Evolutionary conservation across 2,113 vertebrate species (phyloP).

Genomic region (Paracanthobrama guichenoti): DNA sequence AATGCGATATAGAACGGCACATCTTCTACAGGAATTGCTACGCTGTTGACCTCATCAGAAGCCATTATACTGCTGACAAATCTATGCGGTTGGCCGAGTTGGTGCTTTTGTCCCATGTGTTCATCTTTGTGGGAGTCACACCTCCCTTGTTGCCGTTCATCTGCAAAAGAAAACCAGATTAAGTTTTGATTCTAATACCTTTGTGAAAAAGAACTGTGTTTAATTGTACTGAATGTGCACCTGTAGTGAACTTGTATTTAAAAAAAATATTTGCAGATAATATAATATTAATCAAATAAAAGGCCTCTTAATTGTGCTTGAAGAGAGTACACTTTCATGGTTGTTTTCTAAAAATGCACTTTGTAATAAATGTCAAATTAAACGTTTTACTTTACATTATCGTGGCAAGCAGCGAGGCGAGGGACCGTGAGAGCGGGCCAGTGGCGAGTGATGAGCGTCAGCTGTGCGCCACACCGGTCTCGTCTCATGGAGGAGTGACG

Average conservation of each 20-base stretch:
- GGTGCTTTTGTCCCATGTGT: constrained; percentile 93
- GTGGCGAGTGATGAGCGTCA: too few relatives aligned
- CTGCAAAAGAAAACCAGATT: constrained; percentile 67
- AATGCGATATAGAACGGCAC: neutral
- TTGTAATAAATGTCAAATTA: neutral
- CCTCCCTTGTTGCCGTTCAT: constrained; percentile 88
- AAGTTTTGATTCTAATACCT: neutral
- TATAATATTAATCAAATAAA: neutral
- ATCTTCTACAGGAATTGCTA: constrained; percentile 28
- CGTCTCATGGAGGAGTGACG: too few relatives aligned
- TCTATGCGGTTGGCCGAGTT: constrained; percentile 88
- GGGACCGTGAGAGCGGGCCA: too few relatives aligned
- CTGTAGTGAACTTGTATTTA: too few relatives aligned
- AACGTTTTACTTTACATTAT: too few relatives aligned
- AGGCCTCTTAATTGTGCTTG: neutral
- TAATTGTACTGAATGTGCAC: neutral
- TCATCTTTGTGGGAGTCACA: constrained; percentile 82
- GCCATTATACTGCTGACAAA: constrained; percentile 85
- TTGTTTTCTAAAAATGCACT: too few relatives aligned
- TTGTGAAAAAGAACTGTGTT: neutral
- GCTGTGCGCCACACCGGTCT: too few relatives aligned
- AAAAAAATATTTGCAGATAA: neutral
- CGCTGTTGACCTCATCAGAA: constrained; percentile 35
- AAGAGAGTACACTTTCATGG: too few relatives aligned
- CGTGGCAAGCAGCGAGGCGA: too few relatives aligned